phyloP scores from a whole-genome alignment of 2,797 vertebrate genomes.

The Brachyalestes nurse region DNA sequence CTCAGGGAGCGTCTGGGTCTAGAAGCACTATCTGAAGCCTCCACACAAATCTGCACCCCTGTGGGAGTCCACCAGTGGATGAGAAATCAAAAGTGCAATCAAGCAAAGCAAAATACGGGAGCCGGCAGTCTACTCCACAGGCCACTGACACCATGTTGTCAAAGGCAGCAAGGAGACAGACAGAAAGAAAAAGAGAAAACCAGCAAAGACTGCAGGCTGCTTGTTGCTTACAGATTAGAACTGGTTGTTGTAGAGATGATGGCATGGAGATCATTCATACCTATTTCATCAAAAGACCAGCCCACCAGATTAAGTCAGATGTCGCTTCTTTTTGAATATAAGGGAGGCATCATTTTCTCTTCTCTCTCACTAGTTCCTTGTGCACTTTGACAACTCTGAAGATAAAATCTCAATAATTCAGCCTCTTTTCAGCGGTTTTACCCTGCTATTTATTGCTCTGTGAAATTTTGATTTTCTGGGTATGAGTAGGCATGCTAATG shows the following conservation, averaged over 20 bases:
- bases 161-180: slow-evolving; percentile 16
- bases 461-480: too few species aligned
- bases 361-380: too few species aligned
- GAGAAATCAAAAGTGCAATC: slow-evolving; percentile 60
- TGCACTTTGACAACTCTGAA: too few species aligned
- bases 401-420: too few species aligned
- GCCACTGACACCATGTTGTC: slow-evolving; percentile 28
- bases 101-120: slow-evolving; percentile 49
- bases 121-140: slow-evolving; percentile 30
- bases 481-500: too few species aligned
- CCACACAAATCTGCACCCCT: slow-evolving; percentile 47
- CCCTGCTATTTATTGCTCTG: too few species aligned
- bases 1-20: slow-evolving; percentile 29
- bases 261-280: slow-evolving; percentile 14
- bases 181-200: slow-evolving; percentile 5
- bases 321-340: neutral
- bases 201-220: slow-evolving; percentile 8
- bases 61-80: slow-evolving; percentile 40
- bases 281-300: neutral
- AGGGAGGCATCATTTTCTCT: neutral
- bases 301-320: neutral
- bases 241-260: slow-evolving; percentile 15
- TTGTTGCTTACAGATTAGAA: slow-evolving; percentile 34
- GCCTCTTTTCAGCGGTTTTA: too few species aligned
- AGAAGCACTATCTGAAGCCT: slow-evolving; percentile 39